A percentile compares a stretch with the other conserved stretches of the same genome.
Evolutionary conservation across 2,888 invertebrate species (phyloP).

Genomic region (Eudiplozoon nipponicum): DNA sequence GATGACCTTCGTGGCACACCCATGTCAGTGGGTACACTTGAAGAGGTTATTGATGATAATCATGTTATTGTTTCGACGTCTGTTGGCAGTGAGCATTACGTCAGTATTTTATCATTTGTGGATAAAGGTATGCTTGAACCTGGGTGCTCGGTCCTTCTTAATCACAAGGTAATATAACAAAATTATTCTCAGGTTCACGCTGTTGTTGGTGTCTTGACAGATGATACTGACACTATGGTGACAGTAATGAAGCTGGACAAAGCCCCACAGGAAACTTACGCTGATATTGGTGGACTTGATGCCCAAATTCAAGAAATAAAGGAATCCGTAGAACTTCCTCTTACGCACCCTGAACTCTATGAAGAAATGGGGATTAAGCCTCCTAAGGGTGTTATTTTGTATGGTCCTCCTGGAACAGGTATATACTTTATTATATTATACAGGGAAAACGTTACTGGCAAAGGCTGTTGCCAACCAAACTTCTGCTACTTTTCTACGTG

Average conservation of each 20-base stretch:
- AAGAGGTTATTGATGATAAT: slow-evolving; percentile 97
- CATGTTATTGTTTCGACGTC: slow-evolving; percentile 96
- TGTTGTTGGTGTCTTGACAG: slow-evolving; percentile 87
- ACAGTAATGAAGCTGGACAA: slow-evolving; percentile 99
- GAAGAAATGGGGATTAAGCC: slow-evolving; percentile 99
- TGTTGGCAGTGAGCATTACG: slow-evolving; percentile 94
- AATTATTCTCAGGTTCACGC: slow-evolving; percentile 44
- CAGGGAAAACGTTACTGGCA: slow-evolving; percentile 68
- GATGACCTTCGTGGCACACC: slow-evolving; percentile 91
- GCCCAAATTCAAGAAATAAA: slow-evolving; percentile 88
- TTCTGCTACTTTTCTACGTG: slow-evolving; percentile 80
- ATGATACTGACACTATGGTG: slow-evolving; percentile 98
- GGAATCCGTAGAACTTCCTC: slow-evolving; percentile 80
- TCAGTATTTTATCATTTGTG: slow-evolving; percentile 86
- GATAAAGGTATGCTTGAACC: slow-evolving; percentile 96
- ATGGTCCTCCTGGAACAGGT: slow-evolving; percentile 76
- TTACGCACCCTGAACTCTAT: slow-evolving; percentile 96
- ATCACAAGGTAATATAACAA: slow-evolving; percentile 44
- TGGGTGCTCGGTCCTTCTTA: slow-evolving; percentile 78
- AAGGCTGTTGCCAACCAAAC: slow-evolving; percentile 98
- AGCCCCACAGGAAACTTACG: slow-evolving; percentile 93
- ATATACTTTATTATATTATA: too few species aligned
- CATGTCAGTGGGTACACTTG: slow-evolving; percentile 94
- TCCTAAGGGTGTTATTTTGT: slow-evolving; percentile 87
- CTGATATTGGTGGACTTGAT: slow-evolving; percentile 81